A percentile compares a stretch with the other conserved stretches of the same genome.
Evolutionary conservation across 2,797 vertebrate species (phyloP).

Genomic region (Semotilus atromaculatus): DNA sequence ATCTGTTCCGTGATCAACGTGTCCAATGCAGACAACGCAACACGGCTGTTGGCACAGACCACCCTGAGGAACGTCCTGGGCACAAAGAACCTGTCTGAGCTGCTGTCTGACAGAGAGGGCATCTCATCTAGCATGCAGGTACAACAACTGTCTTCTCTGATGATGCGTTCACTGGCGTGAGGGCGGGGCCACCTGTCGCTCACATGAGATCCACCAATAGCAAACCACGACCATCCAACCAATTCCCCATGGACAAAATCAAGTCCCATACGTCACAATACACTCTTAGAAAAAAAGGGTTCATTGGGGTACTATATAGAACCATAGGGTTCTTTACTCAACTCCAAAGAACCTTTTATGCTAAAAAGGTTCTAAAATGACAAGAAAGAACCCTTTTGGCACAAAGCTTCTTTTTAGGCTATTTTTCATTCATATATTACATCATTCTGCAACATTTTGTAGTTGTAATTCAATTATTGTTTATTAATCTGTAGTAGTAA

Average conservation of each 20-base stretch:
- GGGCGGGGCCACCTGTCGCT: neutral
- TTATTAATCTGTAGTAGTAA: too few species aligned
- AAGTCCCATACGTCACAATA: neutral
- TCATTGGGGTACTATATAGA: too few species aligned
- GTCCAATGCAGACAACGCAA: constrained; percentile 70
- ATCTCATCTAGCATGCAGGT: constrained; percentile 81
- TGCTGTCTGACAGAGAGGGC: constrained; percentile 78
- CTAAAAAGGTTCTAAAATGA: too few species aligned
- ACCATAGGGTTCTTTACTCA: too few species aligned
- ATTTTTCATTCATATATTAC: too few species aligned
- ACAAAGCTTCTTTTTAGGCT: too few species aligned
- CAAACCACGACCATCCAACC: neutral
- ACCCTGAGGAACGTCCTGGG: constrained; percentile 81
- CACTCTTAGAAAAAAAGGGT: too few species aligned
- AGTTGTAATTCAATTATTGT: too few species aligned
- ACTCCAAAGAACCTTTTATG: too few species aligned
- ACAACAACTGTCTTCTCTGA: neutral
- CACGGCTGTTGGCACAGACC: constrained; percentile 78
- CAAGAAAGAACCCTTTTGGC: too few species aligned
- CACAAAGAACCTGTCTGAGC: constrained; percentile 78
- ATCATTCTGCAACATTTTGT: too few species aligned
- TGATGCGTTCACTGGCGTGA: neutral
- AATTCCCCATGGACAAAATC: neutral
- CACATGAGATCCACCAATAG: neutral
- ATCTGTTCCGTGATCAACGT: constrained; percentile 80